phyloP scores from a whole-genome alignment of 2,797 vertebrate species.

The Urophycis tenuis region DNA sequence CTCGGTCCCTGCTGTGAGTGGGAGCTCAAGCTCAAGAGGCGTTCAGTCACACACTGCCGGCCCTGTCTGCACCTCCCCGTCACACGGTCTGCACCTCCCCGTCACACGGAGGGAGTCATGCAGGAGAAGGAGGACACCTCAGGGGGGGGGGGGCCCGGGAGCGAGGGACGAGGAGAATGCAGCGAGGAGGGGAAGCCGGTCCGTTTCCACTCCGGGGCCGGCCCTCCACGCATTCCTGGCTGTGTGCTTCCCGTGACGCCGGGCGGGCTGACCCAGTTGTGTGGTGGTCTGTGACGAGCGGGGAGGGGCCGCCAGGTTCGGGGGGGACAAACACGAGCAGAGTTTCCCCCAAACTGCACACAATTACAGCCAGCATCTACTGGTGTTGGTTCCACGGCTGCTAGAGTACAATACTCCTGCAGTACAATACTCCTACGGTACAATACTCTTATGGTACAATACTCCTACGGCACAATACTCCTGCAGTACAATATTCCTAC shows the following conservation, averaged over 20 bases:
- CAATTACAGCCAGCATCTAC: not conserved
- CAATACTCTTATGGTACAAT: too few relatives aligned
- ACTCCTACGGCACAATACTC: too few relatives aligned
- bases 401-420: not conserved
- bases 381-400: not conserved
- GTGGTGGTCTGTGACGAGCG: not conserved
- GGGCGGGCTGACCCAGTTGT: not conserved
- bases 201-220: not conserved
- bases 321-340: not conserved
- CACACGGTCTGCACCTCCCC: not conserved
- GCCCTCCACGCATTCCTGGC: not conserved
- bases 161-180: not conserved
- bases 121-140: not conserved
- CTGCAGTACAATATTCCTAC: too few relatives aligned
- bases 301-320: not conserved
- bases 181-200: not conserved
- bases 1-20: not conserved
- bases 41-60: not conserved
- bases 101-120: not conserved
- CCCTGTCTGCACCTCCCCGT: not conserved
- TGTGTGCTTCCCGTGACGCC: not conserved
- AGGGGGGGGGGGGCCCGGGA: not conserved
- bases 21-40: not conserved
- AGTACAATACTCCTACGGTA: not conserved
- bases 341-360: not conserved